These are phyloP conservation scores for Macheiramphus alcinus DNA, from an alignment of 2,113 vertebrate species.

Conservation along the genomic window DNA sequence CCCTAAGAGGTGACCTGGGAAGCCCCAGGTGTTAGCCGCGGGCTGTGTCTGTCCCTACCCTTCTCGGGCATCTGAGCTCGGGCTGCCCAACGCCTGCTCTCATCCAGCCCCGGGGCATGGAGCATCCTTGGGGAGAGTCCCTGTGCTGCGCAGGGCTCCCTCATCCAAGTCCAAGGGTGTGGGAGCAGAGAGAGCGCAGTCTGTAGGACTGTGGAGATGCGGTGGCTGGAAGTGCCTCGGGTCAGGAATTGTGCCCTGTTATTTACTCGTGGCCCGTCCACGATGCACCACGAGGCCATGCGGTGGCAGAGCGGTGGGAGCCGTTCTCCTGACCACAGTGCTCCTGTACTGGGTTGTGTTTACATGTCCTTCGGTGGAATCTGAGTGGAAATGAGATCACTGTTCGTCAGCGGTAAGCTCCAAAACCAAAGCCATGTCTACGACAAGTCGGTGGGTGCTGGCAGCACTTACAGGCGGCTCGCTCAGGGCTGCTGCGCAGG, in stretches of 20 bases:
- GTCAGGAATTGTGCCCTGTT: background rate
- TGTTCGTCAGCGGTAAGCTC: rapidly evolving
- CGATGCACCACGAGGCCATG: rapidly evolving
- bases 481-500: background rate
- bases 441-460: rapidly evolving
- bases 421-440: background rate
- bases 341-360: background rate
- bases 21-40: too few relatives aligned
- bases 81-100: background rate
- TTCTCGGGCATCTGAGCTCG: background rate
- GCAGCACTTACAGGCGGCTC: rapidly evolving
- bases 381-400: background rate
- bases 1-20: background rate
- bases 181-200: rapidly evolving
- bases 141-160: background rate
- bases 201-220: background rate
- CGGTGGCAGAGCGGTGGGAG: rapidly evolving
- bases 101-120: background rate
- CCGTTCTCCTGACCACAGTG: background rate
- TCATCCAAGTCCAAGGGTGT: background rate
- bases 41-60: background rate
- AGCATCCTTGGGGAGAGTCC: background rate
- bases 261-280: rapidly evolving
- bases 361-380: background rate
- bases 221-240: background rate